Percentiles rank a stretch among this genome's conserved stretches.
Conservation (phyloP, 2,888 invertebrate species). For the Dasysyrphus tricinctus region DNA sequence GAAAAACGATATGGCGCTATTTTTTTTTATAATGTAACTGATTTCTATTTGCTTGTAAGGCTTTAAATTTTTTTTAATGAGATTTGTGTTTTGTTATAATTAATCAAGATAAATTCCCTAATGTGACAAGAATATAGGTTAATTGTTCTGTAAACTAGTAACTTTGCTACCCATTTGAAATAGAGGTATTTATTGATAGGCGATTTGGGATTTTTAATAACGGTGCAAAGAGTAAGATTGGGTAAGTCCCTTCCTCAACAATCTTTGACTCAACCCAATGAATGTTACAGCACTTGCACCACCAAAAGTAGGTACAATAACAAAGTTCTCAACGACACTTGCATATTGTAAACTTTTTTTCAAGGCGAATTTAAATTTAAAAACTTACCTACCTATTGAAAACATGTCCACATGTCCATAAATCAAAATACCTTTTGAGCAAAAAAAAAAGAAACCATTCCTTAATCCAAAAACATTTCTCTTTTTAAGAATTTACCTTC, state of each 20-base stretch:
- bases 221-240: too few relatives aligned
- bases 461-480: neutral
- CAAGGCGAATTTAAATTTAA: too few relatives aligned
- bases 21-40: neutral
- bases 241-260: too few relatives aligned
- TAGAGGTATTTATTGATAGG: neutral
- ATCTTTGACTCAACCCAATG: too few relatives aligned
- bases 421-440: neutral
- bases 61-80: slow-evolving; percentile 17
- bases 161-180: neutral
- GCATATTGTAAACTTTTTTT: too few relatives aligned
- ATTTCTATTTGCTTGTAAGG: neutral
- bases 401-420: neutral
- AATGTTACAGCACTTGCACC: too few relatives aligned
- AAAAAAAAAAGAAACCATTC: slow-evolving; percentile 1
- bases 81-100: slow-evolving; percentile 30
- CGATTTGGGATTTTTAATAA: neutral
- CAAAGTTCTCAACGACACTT: too few relatives aligned
- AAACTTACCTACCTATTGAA: too few relatives aligned
- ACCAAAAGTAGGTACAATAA: too few relatives aligned
- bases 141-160: neutral
- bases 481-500: slow-evolving; percentile 5
- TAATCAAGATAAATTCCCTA: slow-evolving; percentile 26
- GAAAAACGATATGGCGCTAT: neutral
- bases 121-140: slow-evolving; percentile 17